Evolutionary conservation across 2,113 vertebrate genomes (phyloP), one percentile per base, ranked within the genome.

Genomic region (Nothoprocta perdicaria): DNA sequence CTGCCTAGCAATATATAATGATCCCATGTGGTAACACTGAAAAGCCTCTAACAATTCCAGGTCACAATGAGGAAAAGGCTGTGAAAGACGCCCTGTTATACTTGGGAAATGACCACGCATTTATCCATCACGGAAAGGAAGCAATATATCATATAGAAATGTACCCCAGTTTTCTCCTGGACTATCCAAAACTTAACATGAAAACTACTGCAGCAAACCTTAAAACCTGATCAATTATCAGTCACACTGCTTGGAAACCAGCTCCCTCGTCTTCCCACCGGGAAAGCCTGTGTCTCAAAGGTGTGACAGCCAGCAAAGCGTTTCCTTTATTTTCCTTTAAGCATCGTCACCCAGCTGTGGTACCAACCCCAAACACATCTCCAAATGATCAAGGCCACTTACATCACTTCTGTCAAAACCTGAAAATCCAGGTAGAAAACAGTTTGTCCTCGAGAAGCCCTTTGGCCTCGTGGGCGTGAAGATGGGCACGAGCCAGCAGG

Each of bases 181-280:
- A 29, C 21, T 53, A 31, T 31, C 9, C 40, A 83, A 58, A 88
- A 43, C 21, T 35, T 23, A 38, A 55, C 27, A 17, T 27, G n/a
- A 29, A 80, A 74, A 24, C n/a, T 26, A 19, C 2, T 18, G 12
- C 10, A 12, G 26, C 27, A 72, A 80, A 77, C 50, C 55, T 48
- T n/a, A 21, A 35, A 61, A n/a, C 26, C 67, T 26, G 23, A 58
- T 75, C 0, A 0, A 33, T 4, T 35, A 31, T 24, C 24, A 57
- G n/a, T 55, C 0, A 1, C 8, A 1, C n/a, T 53, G 31, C 26
- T 68, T 10, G 24, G 41, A 40, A 76, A 10, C 3, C 21, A 48
- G 9, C 46, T 74, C 3, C 19, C 23, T 52, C 48, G n/a, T 60
- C 77, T 35, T 73, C 46, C 46, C 46, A 46, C 46, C 19, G 7